Evolutionary conservation across 2,888 invertebrate species (phyloP), one percentile per base, ranked within the genome.

Genomic region (Xestia c-nigrum): DNA sequence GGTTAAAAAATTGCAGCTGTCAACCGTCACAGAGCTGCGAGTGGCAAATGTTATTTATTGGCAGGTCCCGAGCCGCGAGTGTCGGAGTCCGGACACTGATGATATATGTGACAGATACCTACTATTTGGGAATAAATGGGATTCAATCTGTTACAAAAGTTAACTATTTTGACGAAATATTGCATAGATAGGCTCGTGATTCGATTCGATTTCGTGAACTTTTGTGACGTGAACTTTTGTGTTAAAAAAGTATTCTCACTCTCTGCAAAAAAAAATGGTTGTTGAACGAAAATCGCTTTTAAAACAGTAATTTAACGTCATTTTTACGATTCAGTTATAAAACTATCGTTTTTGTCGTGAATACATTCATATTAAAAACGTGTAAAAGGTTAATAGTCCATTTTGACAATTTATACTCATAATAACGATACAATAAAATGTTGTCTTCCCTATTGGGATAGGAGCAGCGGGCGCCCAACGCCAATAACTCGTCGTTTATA

Each of bases 1-100:
- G 82, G 78, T 74, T 86, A 83, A 84, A 88, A 86, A 88, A 88
- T 85, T 77, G 89, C 89, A 89, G 89, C 89, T 89, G 89, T 88
- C 89, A 89, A 79, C 82, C 76, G 84, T 77, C 80, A 80, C 70
- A 38, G 61, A 19, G 69, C 59, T 59, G 82, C 55, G 38, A 75
- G 50, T 71, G 78, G 68, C 81, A 64, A 78, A 85, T 71, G 81
- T 73, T 84, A 78, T 85, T 68, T 87, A 80, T 77, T 70, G 66
- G 55, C 57, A 66, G 77, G 31, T 52, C 55, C 24, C 24, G 64
- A 19, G 71, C 40, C 1, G 43, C 67, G 76, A n/a, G 21, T 21
- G 47, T 68, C 68, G 76, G 64, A 3, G 46, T 59, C 71, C 68
- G 76, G 64, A 3, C 50, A 50, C 66, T 65, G 76, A 76, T 72